Conservation (phyloP, 2,797 vertebrate genomes). For the Eospalax fontanierii region DNA sequence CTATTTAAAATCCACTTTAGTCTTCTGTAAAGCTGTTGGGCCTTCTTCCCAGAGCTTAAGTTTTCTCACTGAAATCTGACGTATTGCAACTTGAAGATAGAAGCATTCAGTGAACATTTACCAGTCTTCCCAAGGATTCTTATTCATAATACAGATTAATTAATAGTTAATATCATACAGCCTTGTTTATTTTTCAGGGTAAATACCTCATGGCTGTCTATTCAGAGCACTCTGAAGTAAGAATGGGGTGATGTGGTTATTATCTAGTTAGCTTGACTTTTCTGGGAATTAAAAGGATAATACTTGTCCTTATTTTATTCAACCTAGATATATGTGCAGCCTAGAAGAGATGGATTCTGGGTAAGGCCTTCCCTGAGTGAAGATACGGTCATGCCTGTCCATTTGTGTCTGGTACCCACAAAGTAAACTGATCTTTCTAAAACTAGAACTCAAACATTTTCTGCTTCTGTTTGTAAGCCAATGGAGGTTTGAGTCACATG, state of each 20-base stretch:
- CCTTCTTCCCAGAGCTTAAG: constrained; percentile 76
- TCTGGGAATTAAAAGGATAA: not conserved
- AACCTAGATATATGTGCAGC: not conserved
- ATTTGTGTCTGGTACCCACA: not conserved
- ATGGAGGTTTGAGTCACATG: not conserved
- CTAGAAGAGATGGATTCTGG: not conserved
- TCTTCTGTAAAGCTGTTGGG: constrained; percentile 84
- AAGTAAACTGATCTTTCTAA: not conserved
- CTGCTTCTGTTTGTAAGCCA: not conserved
- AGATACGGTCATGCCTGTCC: accelerated
- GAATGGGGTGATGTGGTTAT: not conserved
- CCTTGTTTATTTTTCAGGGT: constrained; percentile 75
- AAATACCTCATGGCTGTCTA: constrained; percentile 36
- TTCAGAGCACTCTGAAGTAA: not conserved
- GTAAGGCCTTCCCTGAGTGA: not conserved
- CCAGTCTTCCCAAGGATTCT: constrained; percentile 66
- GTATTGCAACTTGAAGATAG: constrained; percentile 23
- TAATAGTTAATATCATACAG: constrained; percentile 55
- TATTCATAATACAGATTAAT: not conserved
- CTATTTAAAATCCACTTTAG: constrained; percentile 84
- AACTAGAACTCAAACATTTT: not conserved
- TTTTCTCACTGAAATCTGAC: constrained; percentile 83
- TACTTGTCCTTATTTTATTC: not conserved
- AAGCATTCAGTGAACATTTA: constrained; percentile 84
- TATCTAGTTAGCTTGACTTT: not conserved